phyloP scores from a whole-genome alignment of 2,888 invertebrate genomes.

The Drosophila fulvimacula region DNA sequence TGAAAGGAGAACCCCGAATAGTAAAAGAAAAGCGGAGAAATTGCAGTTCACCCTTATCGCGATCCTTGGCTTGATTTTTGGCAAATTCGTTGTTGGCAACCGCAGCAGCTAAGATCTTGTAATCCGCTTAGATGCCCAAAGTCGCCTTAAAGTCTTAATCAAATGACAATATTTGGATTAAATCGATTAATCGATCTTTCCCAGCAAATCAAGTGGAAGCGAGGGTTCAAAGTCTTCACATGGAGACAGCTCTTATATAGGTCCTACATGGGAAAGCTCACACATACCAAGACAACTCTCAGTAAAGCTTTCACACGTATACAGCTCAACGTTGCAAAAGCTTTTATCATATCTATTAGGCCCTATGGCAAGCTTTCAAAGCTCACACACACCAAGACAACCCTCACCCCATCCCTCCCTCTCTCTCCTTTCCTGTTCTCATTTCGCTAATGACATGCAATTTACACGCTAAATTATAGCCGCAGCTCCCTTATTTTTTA shows the following conservation, averaged over 20 bases:
- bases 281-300: neutral
- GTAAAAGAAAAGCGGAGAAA: slow-evolving; percentile 23
- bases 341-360: neutral
- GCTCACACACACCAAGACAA: slow-evolving; percentile 5
- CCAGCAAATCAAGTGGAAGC: slow-evolving; percentile 56
- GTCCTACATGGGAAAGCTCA: neutral
- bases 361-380: slow-evolving; percentile 21
- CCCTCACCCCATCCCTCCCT: neutral
- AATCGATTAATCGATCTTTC: slow-evolving; percentile 8
- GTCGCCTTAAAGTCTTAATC: slow-evolving; percentile 37
- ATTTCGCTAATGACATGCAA: slow-evolving; percentile 67
- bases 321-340: neutral
- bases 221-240: neutral
- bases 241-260: neutral
- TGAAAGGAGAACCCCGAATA: slow-evolving; percentile 13
- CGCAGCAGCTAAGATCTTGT: slow-evolving; percentile 26
- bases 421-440: slow-evolving; percentile 1
- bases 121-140: slow-evolving; percentile 58
- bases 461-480: slow-evolving; percentile 63
- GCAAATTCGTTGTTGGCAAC: slow-evolving; percentile 18
- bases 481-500: slow-evolving; percentile 20
- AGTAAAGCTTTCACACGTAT: neutral
- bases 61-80: slow-evolving; percentile 40
- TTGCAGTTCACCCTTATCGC: slow-evolving; percentile 40
- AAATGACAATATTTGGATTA: slow-evolving; percentile 40